Conservation (phyloP, 2,888 invertebrate species). For the Eristalis pertinax region DNA sequence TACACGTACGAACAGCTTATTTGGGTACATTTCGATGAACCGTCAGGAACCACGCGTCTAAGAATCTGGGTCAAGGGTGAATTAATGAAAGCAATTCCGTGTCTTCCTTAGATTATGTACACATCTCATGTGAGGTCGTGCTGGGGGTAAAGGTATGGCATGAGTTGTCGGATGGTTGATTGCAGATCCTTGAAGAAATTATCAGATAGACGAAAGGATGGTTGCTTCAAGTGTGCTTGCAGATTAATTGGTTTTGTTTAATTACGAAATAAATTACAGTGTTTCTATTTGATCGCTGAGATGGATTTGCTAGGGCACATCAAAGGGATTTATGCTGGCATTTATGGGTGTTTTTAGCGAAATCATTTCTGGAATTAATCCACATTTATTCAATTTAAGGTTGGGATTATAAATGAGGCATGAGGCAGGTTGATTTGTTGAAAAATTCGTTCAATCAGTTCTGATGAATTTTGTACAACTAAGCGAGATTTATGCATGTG, state of each 20-base stretch:
- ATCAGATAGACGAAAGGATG: background rate
- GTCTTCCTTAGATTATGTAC: background rate
- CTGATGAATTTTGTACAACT: too few species aligned
- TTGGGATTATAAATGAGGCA: background rate
- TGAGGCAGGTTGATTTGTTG: too few species aligned
- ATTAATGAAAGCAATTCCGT: background rate
- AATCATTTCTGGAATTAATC: background rate
- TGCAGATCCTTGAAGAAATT: background rate
- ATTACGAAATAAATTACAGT: background rate
- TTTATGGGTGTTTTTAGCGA: background rate
- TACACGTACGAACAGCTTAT: background rate
- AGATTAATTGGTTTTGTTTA: background rate
- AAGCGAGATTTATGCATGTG: too few species aligned
- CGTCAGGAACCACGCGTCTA: background rate
- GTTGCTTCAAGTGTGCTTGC: background rate
- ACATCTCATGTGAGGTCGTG: background rate
- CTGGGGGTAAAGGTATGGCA: background rate
- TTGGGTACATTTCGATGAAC: background rate
- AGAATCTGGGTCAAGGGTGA: constrained; percentile 21
- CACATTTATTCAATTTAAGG: background rate
- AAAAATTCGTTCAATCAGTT: too few species aligned
- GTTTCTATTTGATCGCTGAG: background rate
- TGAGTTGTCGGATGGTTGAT: background rate
- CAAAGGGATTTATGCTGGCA: too few species aligned
- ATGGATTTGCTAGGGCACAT: background rate